Conservation (phyloP, 2,888 invertebrate species). For the Mechanitis messenoides region DNA sequence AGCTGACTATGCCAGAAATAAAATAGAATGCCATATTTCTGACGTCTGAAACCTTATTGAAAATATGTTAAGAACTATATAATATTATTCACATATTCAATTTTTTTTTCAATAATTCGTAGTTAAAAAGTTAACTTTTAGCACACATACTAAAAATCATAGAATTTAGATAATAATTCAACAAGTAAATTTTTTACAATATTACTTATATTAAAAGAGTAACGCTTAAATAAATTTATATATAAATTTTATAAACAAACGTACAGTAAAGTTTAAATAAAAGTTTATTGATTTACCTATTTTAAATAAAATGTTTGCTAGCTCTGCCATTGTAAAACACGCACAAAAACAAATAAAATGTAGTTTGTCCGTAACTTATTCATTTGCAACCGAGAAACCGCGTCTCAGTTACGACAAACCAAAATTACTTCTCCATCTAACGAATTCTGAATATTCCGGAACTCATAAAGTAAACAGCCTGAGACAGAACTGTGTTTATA, state of each 20-base stretch:
- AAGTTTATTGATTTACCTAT: too few species aligned
- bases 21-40: slow-evolving; percentile 26
- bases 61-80: too few species aligned
- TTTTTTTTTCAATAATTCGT: slow-evolving; percentile 21
- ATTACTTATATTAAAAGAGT: too few species aligned
- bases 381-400: slow-evolving; percentile 20
- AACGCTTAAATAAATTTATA: too few species aligned
- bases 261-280: too few species aligned
- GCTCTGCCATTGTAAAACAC: too few species aligned
- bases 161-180: too few species aligned
- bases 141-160: slow-evolving; percentile 15
- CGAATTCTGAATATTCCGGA: slow-evolving; percentile 32
- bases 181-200: too few species aligned
- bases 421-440: slow-evolving; percentile 23
- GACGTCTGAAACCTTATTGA: background rate
- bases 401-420: slow-evolving; percentile 30
- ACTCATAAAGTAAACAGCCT: slow-evolving; percentile 40
- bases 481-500: slow-evolving; percentile 38
- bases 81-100: too few species aligned
- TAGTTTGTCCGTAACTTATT: slow-evolving; percentile 13
- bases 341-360: too few species aligned
- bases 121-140: slow-evolving; percentile 25
- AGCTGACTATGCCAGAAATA: slow-evolving; percentile 23
- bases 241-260: too few species aligned
- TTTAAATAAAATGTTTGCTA: too few species aligned